Conservation (phyloP, 2,888 invertebrate species). For the Acanthopleura granulata region DNA sequence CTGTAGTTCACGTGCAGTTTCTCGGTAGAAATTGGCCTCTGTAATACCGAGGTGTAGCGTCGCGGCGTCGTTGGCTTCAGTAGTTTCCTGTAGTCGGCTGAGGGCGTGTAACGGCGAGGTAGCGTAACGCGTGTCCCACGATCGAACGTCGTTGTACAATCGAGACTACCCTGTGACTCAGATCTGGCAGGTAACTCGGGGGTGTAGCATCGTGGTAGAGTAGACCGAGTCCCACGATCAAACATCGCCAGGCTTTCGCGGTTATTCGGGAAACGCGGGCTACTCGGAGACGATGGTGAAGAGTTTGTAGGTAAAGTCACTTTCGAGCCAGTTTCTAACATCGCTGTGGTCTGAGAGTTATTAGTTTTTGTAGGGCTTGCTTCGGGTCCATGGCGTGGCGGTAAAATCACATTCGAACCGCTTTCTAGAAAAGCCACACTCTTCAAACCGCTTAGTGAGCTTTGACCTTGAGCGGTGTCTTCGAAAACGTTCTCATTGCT, state of each 20-base stretch:
- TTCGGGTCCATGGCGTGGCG: too few species aligned
- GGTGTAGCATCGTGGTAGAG: constrained; percentile 26
- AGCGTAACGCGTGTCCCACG: neutral
- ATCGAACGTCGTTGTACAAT: neutral
- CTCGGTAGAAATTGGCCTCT: constrained; percentile 37
- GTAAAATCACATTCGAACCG: too few species aligned
- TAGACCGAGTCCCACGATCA: neutral
- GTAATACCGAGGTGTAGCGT: constrained; percentile 43
- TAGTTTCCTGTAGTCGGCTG: constrained; percentile 36
- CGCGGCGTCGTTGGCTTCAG: constrained; percentile 37
- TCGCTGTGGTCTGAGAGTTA: too few species aligned
- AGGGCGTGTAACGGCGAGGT: constrained; percentile 30
- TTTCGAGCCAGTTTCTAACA: too few species aligned
- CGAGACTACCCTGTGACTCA: too few species aligned
- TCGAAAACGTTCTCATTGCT: neutral
- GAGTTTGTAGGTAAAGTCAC: too few species aligned
- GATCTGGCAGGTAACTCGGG: neutral
- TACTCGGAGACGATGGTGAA: too few species aligned
- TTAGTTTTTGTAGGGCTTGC: too few species aligned
- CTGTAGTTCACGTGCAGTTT: constrained; percentile 23
- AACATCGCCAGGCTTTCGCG: neutral
- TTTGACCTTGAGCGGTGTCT: neutral
- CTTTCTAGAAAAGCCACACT: too few species aligned
- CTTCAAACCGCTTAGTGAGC: too few species aligned
- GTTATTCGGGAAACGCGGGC: too few species aligned